Evolutionary conservation across 2,797 vertebrate genomes (phyloP).

Genomic region (Chelidonichthys spinosus): DNA sequence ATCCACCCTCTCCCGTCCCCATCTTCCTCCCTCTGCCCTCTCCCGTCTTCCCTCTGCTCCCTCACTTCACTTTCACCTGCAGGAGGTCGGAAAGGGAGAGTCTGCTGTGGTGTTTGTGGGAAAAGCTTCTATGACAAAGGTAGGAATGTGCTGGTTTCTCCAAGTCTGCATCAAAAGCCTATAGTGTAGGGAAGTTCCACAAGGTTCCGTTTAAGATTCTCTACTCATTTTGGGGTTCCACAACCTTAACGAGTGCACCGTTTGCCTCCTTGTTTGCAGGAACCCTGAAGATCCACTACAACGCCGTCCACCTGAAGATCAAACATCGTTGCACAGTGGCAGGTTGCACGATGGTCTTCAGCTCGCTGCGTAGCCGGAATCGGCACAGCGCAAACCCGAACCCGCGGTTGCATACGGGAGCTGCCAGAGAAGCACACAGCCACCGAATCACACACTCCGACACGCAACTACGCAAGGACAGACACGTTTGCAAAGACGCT

Average conservation of each 20-base stretch:
- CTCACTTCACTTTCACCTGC: slow-evolving; percentile 79
- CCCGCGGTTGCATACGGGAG: slow-evolving; percentile 79
- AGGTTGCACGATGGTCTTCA: slow-evolving; percentile 95
- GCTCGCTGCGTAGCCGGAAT: slow-evolving; percentile 94
- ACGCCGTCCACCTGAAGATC: slow-evolving; percentile 96
- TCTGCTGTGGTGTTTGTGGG: slow-evolving; percentile 91
- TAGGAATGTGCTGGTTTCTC: slow-evolving; percentile 19
- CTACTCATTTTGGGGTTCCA: neutral
- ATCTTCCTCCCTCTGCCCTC: slow-evolving; percentile 63
- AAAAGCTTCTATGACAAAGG: slow-evolving; percentile 99
- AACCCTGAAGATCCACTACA: slow-evolving; percentile 98
- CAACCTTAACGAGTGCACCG: neutral
- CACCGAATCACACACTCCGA: slow-evolving; percentile 1
- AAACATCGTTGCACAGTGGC: slow-evolving; percentile 94
- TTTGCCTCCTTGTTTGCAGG: slow-evolving; percentile 69
- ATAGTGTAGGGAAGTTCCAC: neutral
- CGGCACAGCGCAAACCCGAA: slow-evolving; percentile 97
- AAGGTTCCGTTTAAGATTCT: neutral
- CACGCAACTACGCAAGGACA: neutral
- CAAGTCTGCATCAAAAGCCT: neutral
- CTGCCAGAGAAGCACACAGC: slow-evolving; percentile 19
- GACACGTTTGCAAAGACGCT: neutral
- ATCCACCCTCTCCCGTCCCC: slow-evolving; percentile 2
- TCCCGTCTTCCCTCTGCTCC: slow-evolving; percentile 81
- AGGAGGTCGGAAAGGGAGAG: slow-evolving; percentile 87